Evolutionary conservation across 1,140 invertebrate genomes (phyloP).

Genomic region (Hirudo medicinalis): DNA sequence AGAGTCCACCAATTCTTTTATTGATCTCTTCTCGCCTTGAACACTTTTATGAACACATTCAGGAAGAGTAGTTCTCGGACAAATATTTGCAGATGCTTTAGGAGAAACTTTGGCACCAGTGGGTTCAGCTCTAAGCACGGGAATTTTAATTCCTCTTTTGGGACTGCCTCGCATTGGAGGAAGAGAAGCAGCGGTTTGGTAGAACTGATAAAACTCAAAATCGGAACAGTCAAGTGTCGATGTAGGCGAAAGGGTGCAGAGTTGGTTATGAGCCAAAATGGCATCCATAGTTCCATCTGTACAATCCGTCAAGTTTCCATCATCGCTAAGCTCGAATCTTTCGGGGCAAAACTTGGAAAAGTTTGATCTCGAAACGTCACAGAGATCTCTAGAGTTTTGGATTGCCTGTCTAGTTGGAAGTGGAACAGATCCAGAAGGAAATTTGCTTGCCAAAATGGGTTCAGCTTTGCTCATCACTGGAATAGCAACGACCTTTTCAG

Average conservation of each 20-base stretch:
- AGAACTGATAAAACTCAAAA: background rate
- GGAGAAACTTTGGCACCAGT: background rate
- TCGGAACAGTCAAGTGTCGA: conserved; percentile 9
- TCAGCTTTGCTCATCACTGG: too few relatives aligned
- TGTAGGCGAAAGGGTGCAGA: background rate
- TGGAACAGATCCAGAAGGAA: too few relatives aligned
- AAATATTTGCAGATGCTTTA: background rate
- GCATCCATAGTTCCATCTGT: conserved; percentile 16
- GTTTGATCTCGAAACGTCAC: too few relatives aligned
- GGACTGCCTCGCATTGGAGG: background rate
- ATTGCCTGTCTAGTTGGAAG: too few relatives aligned
- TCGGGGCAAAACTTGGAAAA: background rate
- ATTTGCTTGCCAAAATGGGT: too few relatives aligned
- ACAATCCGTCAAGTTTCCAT: conserved; percentile 15
- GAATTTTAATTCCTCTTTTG: background rate
- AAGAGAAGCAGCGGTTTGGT: background rate
- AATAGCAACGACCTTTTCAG: too few relatives aligned
- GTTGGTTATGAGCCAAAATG: conserved; percentile 8
- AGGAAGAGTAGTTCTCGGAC: background rate
- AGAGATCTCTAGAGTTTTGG: too few relatives aligned
- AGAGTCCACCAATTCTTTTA: conserved; percentile 15
- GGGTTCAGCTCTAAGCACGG: background rate
- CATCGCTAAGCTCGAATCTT: conserved; percentile 13
- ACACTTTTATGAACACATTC: background rate
- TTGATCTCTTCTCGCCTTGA: conserved; percentile 2